These are phyloP conservation scores for Corythornis cristatus DNA, from an alignment of 2,113 vertebrate species.

Conservation along the genomic window DNA sequence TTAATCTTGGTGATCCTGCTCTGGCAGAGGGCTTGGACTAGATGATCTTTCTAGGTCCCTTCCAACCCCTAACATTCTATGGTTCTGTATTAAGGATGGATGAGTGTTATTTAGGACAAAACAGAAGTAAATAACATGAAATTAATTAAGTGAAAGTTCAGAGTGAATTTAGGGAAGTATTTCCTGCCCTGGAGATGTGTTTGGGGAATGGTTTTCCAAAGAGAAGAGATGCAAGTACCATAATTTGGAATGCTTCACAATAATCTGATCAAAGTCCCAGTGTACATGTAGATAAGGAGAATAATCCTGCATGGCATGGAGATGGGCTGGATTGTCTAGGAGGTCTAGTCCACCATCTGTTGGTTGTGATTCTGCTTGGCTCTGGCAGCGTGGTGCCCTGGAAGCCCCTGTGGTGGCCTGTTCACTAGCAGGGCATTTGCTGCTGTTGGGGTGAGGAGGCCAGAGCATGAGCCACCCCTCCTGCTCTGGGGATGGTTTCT, in stretches of 20 bases:
- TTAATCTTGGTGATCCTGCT: neutral
- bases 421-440: slow-evolving; percentile 50
- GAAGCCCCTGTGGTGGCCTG: slow-evolving; percentile 46
- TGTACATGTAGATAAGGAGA: slow-evolving; percentile 9
- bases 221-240: slow-evolving; percentile 14
- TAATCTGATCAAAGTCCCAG: neutral
- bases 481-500: neutral
- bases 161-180: slow-evolving; percentile 5
- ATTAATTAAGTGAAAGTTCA: slow-evolving; percentile 55
- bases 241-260: slow-evolving; percentile 41
- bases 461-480: neutral
- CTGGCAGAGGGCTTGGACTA: too few species aligned
- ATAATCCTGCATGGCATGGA: slow-evolving; percentile 58
- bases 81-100: neutral
- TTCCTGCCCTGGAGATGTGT: slow-evolving; percentile 13
- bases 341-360: slow-evolving; percentile 61
- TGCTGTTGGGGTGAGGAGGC: slow-evolving; percentile 8
- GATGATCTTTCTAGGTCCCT: too few species aligned
- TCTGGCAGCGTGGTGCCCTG: slow-evolving; percentile 65
- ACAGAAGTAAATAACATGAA: slow-evolving; percentile 38
- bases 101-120: slow-evolving; percentile 14
- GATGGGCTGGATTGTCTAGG: slow-evolving; percentile 44
- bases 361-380: slow-evolving; percentile 63
- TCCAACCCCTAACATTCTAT: too few species aligned
- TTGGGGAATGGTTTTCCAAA: slow-evolving; percentile 40